Conservation (phyloP, 1,140 invertebrate species). For the Radopholus similis region DNA sequence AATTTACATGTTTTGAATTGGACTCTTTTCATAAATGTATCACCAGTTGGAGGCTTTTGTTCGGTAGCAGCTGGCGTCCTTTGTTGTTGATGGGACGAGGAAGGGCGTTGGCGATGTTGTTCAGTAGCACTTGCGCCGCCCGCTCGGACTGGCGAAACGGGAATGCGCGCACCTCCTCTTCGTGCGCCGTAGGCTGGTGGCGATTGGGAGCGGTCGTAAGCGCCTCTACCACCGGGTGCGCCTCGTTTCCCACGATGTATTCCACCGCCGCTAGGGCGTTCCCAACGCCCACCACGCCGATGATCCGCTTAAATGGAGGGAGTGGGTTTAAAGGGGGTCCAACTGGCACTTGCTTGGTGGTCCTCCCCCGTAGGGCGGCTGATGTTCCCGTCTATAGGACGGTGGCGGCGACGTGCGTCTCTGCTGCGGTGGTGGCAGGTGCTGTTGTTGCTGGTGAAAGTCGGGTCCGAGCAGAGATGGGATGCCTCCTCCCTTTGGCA, state of each 20-base stretch:
- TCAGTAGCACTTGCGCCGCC: not conserved
- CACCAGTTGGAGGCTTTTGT: conserved; percentile 7
- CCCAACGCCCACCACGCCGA: conserved; percentile 1
- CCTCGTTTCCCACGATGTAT: not conserved
- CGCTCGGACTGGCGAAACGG: not conserved
- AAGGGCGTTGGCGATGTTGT: conserved; percentile 10
- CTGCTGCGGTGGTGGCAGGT: not conserved
- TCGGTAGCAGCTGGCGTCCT: conserved; percentile 8
- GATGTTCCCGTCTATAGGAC: not conserved
- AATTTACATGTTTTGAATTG: not conserved
- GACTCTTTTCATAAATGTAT: not conserved
- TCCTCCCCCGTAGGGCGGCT: not conserved
- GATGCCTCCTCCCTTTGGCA: too few relatives aligned
- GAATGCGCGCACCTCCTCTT: not conserved
- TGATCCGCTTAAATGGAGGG: not conserved
- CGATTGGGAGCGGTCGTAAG: not conserved
- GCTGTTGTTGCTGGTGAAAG: not conserved
- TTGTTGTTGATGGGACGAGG: not conserved
- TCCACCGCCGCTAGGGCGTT: not conserved
- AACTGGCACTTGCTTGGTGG: not conserved
- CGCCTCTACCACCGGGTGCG: not conserved
- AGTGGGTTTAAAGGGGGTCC: not conserved
- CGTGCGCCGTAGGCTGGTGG: not conserved
- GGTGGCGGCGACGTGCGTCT: not conserved
- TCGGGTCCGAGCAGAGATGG: not conserved